Percentiles rank a stretch among this genome's conserved stretches.
Evolutionary conservation across 2,888 invertebrate genomes (phyloP).

Genomic region (Mesodorylaimus sp.): DNA sequence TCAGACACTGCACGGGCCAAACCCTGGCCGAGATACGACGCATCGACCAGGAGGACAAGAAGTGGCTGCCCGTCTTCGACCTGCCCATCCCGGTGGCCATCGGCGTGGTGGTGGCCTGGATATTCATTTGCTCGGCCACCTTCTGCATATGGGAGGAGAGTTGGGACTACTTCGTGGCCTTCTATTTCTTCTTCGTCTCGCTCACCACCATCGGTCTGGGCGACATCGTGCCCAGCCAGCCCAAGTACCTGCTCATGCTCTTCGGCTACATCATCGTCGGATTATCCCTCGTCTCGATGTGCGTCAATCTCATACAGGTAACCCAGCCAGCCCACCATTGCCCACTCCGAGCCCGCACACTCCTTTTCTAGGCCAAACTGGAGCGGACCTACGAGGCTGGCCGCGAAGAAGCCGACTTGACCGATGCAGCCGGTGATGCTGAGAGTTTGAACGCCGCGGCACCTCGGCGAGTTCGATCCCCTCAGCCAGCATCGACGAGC

Average conservation of each 20-base stretch:
- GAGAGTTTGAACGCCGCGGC: no score
- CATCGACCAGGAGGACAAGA: constrained; percentile 21
- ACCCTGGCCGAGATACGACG: constrained; percentile 20
- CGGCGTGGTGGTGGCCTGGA: constrained; percentile 59
- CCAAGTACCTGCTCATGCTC: constrained; percentile 68
- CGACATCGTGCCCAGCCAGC: constrained; percentile 44
- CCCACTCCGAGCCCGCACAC: background rate
- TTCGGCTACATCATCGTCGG: constrained; percentile 88
- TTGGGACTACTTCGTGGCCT: constrained; percentile 75
- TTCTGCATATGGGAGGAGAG: constrained; percentile 40
- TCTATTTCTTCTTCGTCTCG: constrained; percentile 79
- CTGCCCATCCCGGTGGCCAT: constrained; percentile 75
- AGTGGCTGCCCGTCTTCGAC: constrained; percentile 60
- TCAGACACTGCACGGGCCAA: constrained; percentile 26
- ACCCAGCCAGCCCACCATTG: background rate
- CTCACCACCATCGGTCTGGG: constrained; percentile 20
- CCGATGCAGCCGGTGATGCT: no score
- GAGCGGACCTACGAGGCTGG: constrained; percentile 23
- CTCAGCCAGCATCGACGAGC: background rate
- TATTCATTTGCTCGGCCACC: constrained; percentile 61
- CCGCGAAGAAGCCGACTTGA: constrained; percentile 8
- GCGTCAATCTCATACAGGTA: constrained; percentile 78
- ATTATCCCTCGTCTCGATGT: constrained; percentile 83
- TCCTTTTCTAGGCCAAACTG: constrained; percentile 16
- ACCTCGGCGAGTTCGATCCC: background rate